A percentile compares a stretch with the other conserved stretches of the same genome.
Conservation (phyloP, 2,797 vertebrate species). For the Florisuga fusca region DNA sequence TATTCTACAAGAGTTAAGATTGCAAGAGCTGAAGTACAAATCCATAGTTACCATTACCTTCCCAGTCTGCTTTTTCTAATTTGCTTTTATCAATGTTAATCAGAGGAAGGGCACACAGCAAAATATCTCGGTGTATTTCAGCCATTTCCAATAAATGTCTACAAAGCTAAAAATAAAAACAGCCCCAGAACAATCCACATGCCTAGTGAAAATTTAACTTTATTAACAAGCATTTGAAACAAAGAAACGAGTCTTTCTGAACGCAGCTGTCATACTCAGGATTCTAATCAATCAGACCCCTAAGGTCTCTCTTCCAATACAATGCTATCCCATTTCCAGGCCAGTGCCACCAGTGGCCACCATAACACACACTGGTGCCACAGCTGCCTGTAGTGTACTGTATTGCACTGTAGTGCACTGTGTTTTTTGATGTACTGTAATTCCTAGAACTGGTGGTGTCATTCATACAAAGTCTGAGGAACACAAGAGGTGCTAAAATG, state of each 20-base stretch:
- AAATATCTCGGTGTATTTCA: background rate
- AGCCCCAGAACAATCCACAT: background rate
- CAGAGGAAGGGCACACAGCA: background rate
- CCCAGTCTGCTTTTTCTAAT: background rate
- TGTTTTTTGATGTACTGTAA: too few species aligned
- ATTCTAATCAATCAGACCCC: background rate
- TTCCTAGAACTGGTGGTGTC: background rate
- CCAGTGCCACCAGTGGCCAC: background rate
- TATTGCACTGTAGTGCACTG: too few species aligned
- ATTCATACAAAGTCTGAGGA: background rate
- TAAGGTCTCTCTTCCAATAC: background rate
- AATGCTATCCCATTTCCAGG: background rate
- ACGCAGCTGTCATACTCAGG: background rate
- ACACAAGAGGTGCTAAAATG: background rate
- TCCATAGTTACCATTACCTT: background rate
- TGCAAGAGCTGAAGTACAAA: background rate
- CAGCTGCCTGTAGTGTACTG: too few species aligned
- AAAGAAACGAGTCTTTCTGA: background rate
- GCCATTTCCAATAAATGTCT: background rate
- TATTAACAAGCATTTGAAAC: slow-evolving; percentile 41
- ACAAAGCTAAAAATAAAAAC: background rate
- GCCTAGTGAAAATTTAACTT: slow-evolving; percentile 2
- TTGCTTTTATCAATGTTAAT: background rate
- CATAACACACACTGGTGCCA: background rate
- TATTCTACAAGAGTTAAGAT: background rate